Base-by-base conservation (phyloP, 1,140 invertebrate species). In the Formica selysi region DNA sequence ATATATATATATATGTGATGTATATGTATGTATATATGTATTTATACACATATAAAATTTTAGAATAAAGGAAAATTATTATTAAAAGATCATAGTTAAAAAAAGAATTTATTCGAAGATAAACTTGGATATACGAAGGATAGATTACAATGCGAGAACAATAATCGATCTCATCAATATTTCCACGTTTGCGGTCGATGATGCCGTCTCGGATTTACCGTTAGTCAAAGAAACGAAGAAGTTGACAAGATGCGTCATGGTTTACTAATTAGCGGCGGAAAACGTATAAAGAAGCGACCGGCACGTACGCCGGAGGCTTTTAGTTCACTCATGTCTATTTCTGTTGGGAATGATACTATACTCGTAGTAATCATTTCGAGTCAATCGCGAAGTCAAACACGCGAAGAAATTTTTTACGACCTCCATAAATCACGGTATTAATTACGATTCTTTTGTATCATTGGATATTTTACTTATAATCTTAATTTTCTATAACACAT, bases 161-260 rank as follows among this genome's bases (percentile, higher is more conserved):
- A 74, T 74, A 44, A 74, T 74, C 38, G 68, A 32, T 71, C 48
- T 48, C 54, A 57, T 61, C 71, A 48, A 65, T 76, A 62, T 76
- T 81, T 81, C 32, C 61, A 54, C 71, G 54, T 70, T 88, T 76
- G 68, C 57, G 44, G 3, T 79, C 32, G 48, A 36, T 8, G 48
- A 81, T 79, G 86, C 70, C 41, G 38, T 54, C 41, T 41, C 38
- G 29, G 70, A 76, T 76, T 86, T 59, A 89, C 87, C 84, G 88
- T 89, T 89, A 89, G n/a, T 10, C 57, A n/a, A n/a, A 62, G 51
- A 74, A 36, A 38, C 61, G 59, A 79, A 57, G 54, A 83, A 65
- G 54, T 48, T 67, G 87, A 71, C 70, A 26, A 36, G 22, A 64
- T 76, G 84, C 51, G 87, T 89, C 88, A 76, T 16, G 70, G 61